Conservation (phyloP, 1,140 invertebrate species). For the Coelopa frigida region DNA sequence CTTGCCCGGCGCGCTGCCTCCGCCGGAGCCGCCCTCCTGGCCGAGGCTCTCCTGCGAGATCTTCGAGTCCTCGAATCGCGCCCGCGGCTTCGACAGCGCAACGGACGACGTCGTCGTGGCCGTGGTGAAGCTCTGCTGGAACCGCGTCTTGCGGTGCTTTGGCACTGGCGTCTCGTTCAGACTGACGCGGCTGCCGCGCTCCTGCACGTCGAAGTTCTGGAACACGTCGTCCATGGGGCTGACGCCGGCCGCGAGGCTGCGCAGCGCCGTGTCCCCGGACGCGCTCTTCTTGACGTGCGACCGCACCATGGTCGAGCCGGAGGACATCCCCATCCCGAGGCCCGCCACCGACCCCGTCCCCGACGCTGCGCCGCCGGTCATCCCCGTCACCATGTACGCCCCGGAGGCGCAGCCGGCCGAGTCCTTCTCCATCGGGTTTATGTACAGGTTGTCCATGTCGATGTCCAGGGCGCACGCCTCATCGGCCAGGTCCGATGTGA, state of each 20-base stretch:
- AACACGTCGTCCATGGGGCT: conserved; percentile 50
- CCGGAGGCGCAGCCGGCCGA: conserved; percentile 4
- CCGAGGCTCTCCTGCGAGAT: conserved; percentile 51
- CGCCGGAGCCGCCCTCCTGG: conserved; percentile 23
- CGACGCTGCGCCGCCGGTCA: conserved; percentile 20
- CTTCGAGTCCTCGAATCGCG: conserved; percentile 41
- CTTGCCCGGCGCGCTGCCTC: conserved; percentile 21
- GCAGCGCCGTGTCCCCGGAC: conserved; percentile 64
- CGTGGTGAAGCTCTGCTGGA: conserved; percentile 58
- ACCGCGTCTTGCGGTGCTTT: conserved; percentile 78
- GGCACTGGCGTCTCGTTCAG: conserved; percentile 63
- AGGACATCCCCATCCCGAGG: conserved; percentile 25
- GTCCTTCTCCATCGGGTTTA: conserved; percentile 76
- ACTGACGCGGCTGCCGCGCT: conserved; percentile 54
- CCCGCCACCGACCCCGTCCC: conserved; percentile 38
- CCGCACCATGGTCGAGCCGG: conserved; percentile 21
- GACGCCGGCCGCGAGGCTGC: conserved; percentile 41
- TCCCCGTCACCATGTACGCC: too few relatives aligned
- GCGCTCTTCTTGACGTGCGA: conserved; percentile 65
- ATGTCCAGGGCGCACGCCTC: conserved; percentile 43
- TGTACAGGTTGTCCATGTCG: conserved; percentile 76
- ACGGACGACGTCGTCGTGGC: conserved; percentile 2
- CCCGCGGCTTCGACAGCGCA: conserved; percentile 19
- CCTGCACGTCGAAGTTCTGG: conserved; percentile 48
- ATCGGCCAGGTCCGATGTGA: conserved; percentile 60